Percentiles rank a stretch among this genome's conserved stretches.
phyloP scores from a whole-genome alignment of 1,140 invertebrate species.

The Oscheius sp. region DNA sequence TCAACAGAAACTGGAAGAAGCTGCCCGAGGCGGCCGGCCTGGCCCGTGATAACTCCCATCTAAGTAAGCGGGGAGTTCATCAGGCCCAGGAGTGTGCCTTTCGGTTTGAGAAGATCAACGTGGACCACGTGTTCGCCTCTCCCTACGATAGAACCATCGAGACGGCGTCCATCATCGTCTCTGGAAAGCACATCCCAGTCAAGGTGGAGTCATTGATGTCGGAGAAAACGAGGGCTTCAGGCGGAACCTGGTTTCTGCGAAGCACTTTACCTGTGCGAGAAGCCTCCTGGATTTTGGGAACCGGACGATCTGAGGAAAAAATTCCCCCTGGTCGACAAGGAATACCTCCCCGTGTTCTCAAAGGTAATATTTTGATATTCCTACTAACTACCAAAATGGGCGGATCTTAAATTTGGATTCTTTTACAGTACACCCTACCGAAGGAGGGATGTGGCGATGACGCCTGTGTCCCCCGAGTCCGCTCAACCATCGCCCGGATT shows the following conservation, averaged over 20 bases:
- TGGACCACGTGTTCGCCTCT: conserved; percentile 52
- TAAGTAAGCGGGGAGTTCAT: conserved; percentile 43
- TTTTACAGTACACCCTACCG: conserved; percentile 30
- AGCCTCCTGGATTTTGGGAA: conserved; percentile 50
- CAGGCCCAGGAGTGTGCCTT: conserved; percentile 49
- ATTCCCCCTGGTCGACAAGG: conserved; percentile 45
- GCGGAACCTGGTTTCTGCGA: conserved; percentile 54
- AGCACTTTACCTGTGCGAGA: conserved; percentile 56
- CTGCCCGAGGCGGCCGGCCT: conserved; percentile 28
- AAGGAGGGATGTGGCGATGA: conserved; percentile 52
- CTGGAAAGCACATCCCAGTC: conserved; percentile 35
- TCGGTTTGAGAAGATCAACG: conserved; percentile 40
- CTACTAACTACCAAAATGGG: background rate
- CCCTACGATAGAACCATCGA: conserved; percentile 59
- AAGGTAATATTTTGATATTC: conserved; percentile 5
- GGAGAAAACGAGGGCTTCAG: background rate
- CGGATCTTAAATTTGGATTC: background rate
- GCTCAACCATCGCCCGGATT: conserved; percentile 43
- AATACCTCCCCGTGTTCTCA: conserved; percentile 47
- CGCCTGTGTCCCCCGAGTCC: conserved; percentile 46
- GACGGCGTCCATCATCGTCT: conserved; percentile 47
- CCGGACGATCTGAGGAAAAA: conserved; percentile 41
- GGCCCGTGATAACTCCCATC: conserved; percentile 48
- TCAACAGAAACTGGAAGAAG: conserved; percentile 35
- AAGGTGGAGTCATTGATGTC: conserved; percentile 8